Evolutionary conservation across 2,888 invertebrate genomes (phyloP), one percentile per base, ranked within the genome.

Genomic region (Flexamia atlantica): DNA sequence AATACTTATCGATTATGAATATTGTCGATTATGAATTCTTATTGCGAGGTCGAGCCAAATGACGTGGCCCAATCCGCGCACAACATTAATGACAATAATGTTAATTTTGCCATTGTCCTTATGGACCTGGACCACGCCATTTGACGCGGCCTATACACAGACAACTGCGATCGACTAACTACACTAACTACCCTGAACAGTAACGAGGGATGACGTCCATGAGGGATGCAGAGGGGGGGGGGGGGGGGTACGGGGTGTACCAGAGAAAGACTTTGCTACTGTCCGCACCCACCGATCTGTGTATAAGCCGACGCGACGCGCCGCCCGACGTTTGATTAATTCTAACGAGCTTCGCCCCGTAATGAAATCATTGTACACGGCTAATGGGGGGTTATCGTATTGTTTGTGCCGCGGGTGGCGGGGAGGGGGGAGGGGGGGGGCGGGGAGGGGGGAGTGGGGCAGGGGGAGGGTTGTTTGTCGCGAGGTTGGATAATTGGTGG

Each of bases 291-390:
- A 25, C 32, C 72, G 72, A 72, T 28, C 72, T 70, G 70, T 70
- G 70, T 4, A n/a, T 70, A 70, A 70, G 70, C 32, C 70, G 70
- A n/a, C n/a, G n/a, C n/a, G n/a, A n/a, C n/a, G n/a, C 10, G 68
- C 17, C 23, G 7, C 72, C 23, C 72, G 32, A 17, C 72, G 30
- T n/a, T 72, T 72, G 72, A 72, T 72, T 72, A 32, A 72, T 72
- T 72, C 36, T 72, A 72, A 72, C 40, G 72, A 72, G 72, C 36
- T 40, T 72, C 20, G 72, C 72, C 28, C 64, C 30, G 64, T 72
- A 72, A 72, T 72, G 72, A 72, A 72, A 72, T 72, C 72, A 72
- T 72, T 72, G 72, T 72, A 64, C 14, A 0, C 64, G 64, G 4
- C 64, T 64, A 64, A 64, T 64, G 64, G 64, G 64, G 64, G 64